Percentiles rank a stretch among this genome's conserved stretches.
These are phyloP conservation scores for Phymastichus coffea DNA, from an alignment of 1,140 invertebrate genomes.

Conservation along the genomic window DNA sequence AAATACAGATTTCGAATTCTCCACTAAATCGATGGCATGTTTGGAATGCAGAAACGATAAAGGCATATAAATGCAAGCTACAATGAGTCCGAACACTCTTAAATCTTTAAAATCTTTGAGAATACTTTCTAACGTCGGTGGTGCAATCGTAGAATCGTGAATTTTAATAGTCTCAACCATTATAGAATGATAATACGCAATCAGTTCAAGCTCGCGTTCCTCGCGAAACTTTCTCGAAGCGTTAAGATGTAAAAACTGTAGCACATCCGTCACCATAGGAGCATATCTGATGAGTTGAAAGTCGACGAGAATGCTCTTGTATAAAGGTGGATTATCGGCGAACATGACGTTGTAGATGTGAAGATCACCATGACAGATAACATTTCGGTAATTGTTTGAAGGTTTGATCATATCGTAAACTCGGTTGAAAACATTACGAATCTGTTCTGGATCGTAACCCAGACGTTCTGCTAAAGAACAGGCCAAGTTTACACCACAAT, in stretches of 20 bases:
- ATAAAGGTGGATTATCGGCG: neutral
- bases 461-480: neutral
- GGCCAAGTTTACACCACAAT: neutral
- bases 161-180: neutral
- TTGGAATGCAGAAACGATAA: neutral
- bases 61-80: neutral
- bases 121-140: neutral
- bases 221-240: neutral
- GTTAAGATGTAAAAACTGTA: neutral
- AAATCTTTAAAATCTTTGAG: neutral
- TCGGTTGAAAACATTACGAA: neutral
- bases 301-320: neutral
- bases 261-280: neutral
- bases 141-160: neutral
- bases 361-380: constrained; percentile 4
- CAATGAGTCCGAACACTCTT: neutral
- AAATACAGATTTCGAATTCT: neutral
- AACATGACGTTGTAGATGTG: neutral
- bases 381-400: neutral
- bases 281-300: constrained; percentile 3
- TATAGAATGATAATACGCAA: neutral
- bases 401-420: neutral
- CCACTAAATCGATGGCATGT: neutral
- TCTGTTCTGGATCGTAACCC: neutral
- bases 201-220: neutral